phyloP scores from a whole-genome alignment of 2,888 invertebrate genomes.

The Blastobasis lacticolella region DNA sequence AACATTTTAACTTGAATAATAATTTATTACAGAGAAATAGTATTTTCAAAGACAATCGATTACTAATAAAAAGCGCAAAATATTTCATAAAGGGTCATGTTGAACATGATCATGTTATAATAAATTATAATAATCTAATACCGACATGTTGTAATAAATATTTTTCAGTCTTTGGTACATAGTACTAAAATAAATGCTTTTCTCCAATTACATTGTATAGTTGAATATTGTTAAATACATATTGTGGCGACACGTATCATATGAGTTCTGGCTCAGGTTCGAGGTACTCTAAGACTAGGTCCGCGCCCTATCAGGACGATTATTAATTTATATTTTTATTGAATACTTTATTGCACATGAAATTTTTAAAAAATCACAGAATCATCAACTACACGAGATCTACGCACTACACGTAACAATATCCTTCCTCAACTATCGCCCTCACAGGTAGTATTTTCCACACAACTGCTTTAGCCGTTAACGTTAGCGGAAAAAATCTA shows the following conservation, averaged over 20 bases:
- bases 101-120: constrained; percentile 17
- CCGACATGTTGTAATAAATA: constrained; percentile 59
- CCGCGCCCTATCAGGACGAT: constrained; percentile 30
- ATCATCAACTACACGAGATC: constrained; percentile 50
- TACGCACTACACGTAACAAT: constrained; percentile 16
- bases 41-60: too few species aligned
- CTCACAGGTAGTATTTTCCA: neutral
- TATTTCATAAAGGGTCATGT: too few species aligned
- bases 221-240: constrained; percentile 15
- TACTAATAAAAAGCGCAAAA: too few species aligned
- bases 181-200: constrained; percentile 50
- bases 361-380: constrained; percentile 54
- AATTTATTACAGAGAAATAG: too few species aligned
- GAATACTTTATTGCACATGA: constrained; percentile 51
- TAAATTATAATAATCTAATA: constrained; percentile 40
- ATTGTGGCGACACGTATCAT: constrained; percentile 35
- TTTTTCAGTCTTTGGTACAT: constrained; percentile 64
- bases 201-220: constrained; percentile 33
- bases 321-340: constrained; percentile 14
- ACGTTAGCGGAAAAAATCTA: neutral
- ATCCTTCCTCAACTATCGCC: too few species aligned
- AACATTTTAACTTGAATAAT: too few species aligned
- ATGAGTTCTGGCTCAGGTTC: constrained; percentile 26
- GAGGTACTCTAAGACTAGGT: constrained; percentile 39
- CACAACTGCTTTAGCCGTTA: neutral